These are phyloP conservation scores for Heterodera carotae DNA, from an alignment of 1,140 invertebrate species.

Conservation along the genomic window DNA sequence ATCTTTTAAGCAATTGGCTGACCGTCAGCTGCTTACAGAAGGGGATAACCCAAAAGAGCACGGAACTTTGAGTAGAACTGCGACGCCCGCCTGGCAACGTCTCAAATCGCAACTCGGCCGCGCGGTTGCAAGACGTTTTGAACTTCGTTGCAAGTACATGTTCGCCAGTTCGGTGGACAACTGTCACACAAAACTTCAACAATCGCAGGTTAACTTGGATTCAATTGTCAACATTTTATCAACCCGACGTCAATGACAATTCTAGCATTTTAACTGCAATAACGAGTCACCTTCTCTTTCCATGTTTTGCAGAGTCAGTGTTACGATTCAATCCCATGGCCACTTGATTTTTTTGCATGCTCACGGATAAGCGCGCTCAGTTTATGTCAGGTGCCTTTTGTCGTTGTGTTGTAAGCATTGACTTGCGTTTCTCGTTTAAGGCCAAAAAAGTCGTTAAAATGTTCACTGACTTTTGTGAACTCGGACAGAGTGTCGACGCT, in stretches of 20 bases:
- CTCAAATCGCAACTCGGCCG: constrained; percentile 13
- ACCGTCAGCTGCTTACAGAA: constrained; percentile 14
- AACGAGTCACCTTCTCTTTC: no score
- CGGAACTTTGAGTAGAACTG: constrained; percentile 2
- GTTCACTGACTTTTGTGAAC: constrained; percentile 18
- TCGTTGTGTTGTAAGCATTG: background rate
- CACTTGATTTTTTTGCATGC: constrained; percentile 35
- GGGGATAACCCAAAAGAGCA: background rate
- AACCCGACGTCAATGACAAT: no score
- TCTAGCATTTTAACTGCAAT: no score
- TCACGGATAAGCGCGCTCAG: constrained; percentile 37
- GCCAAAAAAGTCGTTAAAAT: constrained; percentile 26
- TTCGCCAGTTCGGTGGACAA: constrained; percentile 33
- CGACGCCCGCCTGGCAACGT: constrained; percentile 22
- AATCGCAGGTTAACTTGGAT: constrained; percentile 20
- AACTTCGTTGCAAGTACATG: constrained; percentile 37
- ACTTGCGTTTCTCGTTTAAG: constrained; percentile 3
- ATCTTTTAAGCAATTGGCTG: constrained; percentile 15
- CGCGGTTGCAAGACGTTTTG: constrained; percentile 25
- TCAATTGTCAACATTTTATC: background rate
- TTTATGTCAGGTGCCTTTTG: constrained; percentile 33
- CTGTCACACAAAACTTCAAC: constrained; percentile 35
- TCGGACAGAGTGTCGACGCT: constrained; percentile 8
- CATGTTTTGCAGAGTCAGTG: constrained; percentile 27
- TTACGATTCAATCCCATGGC: constrained; percentile 38